Percentiles rank a stretch among this genome's conserved stretches.
Conservation (phyloP, 2,888 invertebrate genomes). For the Patella caerulea region DNA sequence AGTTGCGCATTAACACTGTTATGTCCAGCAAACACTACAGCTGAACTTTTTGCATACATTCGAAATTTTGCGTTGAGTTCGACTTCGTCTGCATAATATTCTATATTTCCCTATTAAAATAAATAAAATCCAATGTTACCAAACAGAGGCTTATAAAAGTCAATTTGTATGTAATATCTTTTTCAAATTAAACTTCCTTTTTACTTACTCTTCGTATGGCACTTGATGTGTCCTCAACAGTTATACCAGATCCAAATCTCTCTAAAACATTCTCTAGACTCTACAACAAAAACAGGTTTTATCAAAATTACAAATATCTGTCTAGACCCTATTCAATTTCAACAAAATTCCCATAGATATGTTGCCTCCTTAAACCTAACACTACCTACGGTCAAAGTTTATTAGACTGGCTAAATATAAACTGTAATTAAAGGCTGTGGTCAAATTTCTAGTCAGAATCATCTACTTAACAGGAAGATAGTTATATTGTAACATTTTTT, state of each 20-base stretch:
- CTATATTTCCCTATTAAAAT: conserved; percentile 59
- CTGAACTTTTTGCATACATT: conserved; percentile 67
- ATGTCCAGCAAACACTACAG: conserved; percentile 69
- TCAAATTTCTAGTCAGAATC: too few species aligned
- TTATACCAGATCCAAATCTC: conserved; percentile 63
- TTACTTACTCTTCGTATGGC: conserved; percentile 58
- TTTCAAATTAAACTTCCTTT: too few species aligned
- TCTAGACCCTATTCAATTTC: background rate
- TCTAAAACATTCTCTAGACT: conserved; percentile 62
- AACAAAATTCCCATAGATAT: too few species aligned
- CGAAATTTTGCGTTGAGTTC: conserved; percentile 68
- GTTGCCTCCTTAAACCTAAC: too few species aligned
- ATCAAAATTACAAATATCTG: background rate
- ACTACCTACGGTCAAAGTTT: too few species aligned
- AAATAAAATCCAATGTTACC: background rate
- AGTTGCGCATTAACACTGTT: conserved; percentile 70
- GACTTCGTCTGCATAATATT: conserved; percentile 68
- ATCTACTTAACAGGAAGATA: too few species aligned
- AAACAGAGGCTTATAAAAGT: too few species aligned
- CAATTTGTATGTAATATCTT: too few species aligned
- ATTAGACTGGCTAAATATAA: too few species aligned
- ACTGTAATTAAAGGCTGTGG: too few species aligned
- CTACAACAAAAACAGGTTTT: conserved; percentile 36
- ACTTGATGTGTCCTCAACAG: conserved; percentile 63
- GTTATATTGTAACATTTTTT: too few species aligned